Evolutionary conservation across 2,113 vertebrate genomes (phyloP), one percentile per base, ranked within the genome.

Genomic region (Oenanthe melanoleuca): DNA sequence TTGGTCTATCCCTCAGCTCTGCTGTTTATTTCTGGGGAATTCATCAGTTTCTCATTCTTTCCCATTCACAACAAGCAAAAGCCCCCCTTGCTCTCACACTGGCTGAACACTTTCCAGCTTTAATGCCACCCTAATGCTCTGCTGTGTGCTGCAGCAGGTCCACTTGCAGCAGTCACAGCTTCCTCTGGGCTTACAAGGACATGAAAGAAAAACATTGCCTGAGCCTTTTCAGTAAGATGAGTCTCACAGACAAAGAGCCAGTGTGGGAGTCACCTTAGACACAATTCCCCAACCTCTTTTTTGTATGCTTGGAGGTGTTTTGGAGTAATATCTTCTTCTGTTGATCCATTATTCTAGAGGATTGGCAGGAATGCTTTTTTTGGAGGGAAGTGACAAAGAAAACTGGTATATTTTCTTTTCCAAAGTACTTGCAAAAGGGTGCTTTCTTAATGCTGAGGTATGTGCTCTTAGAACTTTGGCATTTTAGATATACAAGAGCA

Each of bases 151-250:
- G 65, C 44, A 40, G 37, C 28, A 53, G 37, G 21, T 89, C 61
- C 4, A 1, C 21, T 42, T 67, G 50, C 0, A 0, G 24, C 42
- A 16, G 59, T 45, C 42, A 60, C 1, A 2, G 29, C 20, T 89
- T 80, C 52, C 44, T 77, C 67, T 59, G 24, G n/a, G 38, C 12
- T 81, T 84, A 42, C 0, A 9, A 75, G 10, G 11, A 55, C 19
- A 11, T 2, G 42, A 71, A 81, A 71, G 37, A 61, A 80, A 72
- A 74, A 40, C 9, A 24, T n/a, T 44, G 13, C 34, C 25, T 66
- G 52, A 71, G 44, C 3, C 0, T 70, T 25, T 79, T 88, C 28
- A 50, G 38, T 20, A 59, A 84, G 20, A 23, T n/a, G 49, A 83
- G 14, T 40, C 29, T 86, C 16, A 26, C 0, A 6, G 37, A 50